Base-by-base conservation (phyloP, 2,888 invertebrate genomes). In the Macrosoma leucophasiata region DNA sequence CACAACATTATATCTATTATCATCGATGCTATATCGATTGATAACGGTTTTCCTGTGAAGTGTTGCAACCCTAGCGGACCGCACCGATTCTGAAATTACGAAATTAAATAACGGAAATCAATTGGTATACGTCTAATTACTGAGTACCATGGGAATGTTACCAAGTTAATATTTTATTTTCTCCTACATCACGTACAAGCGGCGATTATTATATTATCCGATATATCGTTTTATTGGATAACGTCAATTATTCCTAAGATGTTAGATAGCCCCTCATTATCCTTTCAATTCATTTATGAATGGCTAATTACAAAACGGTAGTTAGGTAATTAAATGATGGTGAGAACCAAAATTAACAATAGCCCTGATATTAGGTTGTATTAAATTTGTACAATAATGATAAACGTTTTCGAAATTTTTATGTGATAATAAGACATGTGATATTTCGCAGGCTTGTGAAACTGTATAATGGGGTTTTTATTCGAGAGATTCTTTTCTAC, bases 341-440 rank as follows among this genome's bases (percentile, higher is more conserved):
- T 82, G 79, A 71, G 79, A 82, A 81, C 72, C 61, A 71, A 75
- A 72, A 59, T 67, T 60, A 70, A 82, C 82, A 81, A 82, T 77
- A 52, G 72, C 51, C 36, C 44, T 48, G 49, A 60, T 67, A 65
- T 73, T 58, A 61, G 56, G 55, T 56, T 60, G 58, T 18, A 18
- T 18, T 18, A n/a, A n/a, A n/a, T n/a, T n/a, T n/a, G n/a, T n/a
- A n/a, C n/a, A n/a, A n/a, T n/a, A n/a, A n/a, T n/a, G n/a, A n/a
- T n/a, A n/a, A n/a, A n/a, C n/a, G n/a, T n/a, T n/a, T n/a, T n/a
- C n/a, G n/a, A n/a, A n/a, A n/a, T n/a, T n/a, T n/a, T n/a, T n/a
- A n/a, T n/a, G n/a, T n/a, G n/a, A n/a, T n/a, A n/a, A n/a, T n/a
- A n/a, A n/a, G n/a, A n/a, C n/a, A n/a, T n/a, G n/a, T n/a, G n/a